Evolutionary conservation across 2,113 vertebrate species (phyloP).

Genomic region (Dunckerocampus dactyliophorus): DNA sequence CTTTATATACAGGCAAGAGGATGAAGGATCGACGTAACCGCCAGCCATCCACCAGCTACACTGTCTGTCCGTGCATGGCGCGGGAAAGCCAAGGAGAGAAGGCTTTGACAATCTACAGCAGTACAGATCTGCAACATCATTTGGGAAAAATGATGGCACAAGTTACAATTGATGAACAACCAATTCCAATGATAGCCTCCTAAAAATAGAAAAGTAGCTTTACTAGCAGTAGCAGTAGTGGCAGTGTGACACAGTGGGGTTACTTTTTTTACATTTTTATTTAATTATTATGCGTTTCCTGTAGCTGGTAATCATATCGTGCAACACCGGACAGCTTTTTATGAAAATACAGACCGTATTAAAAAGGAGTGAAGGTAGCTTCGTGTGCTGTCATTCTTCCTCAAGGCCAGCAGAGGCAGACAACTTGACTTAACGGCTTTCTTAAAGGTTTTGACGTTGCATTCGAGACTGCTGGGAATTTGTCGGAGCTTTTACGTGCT

Average conservation of each 20-base stretch:
- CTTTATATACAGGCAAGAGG: conserved; percentile 34
- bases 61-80: no score
- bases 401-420: conserved; percentile 1
- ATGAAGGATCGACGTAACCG: conserved; percentile 35
- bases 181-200: conserved; percentile 28
- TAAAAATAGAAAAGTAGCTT: conserved; percentile 44
- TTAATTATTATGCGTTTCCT: conserved; percentile 26
- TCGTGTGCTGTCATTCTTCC: not conserved
- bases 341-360: conserved; percentile 31
- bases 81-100: not conserved
- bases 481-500: not conserved
- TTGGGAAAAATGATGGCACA: conserved; percentile 32
- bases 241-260: conserved; percentile 65
- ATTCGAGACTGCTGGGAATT: not conserved
- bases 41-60: no score
- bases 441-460: not conserved
- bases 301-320: conserved; percentile 66
- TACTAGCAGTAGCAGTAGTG: conserved; percentile 17
- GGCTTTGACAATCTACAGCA: conserved; percentile 38
- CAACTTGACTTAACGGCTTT: not conserved
- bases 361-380: not conserved
- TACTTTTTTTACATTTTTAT: conserved; percentile 31
- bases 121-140: conserved; percentile 57
- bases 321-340: conserved; percentile 60
- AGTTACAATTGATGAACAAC: conserved; percentile 42